Conservation (phyloP, 1,140 invertebrate species). For the Daktulosphaira vitifoliae region DNA sequence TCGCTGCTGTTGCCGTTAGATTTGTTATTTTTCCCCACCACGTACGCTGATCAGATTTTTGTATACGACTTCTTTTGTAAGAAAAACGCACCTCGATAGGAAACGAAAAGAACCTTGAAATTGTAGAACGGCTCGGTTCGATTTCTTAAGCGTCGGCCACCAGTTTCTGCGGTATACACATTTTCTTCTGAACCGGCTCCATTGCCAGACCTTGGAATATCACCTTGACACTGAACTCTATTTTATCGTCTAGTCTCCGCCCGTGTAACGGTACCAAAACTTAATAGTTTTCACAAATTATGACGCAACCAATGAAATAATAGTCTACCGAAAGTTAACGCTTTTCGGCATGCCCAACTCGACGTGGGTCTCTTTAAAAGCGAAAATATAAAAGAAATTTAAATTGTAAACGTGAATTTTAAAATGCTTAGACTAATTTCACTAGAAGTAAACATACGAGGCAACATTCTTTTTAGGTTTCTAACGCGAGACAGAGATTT, state of each 20-base stretch:
- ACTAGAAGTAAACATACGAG: too few species aligned
- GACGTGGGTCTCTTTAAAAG: too few species aligned
- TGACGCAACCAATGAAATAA: too few species aligned
- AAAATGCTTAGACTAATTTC: too few species aligned
- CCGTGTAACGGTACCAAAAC: not conserved
- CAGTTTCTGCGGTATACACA: slow-evolving; percentile 5
- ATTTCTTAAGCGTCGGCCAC: not conserved
- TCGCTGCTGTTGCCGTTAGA: slow-evolving; percentile 29
- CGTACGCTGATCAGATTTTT: not conserved
- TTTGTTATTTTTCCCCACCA: not conserved
- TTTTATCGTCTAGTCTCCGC: not conserved
- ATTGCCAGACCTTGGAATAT: not conserved
- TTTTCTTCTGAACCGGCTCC: too few species aligned
- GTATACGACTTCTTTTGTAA: not conserved
- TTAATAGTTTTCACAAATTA: too few species aligned
- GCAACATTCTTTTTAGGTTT: too few species aligned
- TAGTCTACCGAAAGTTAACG: too few species aligned
- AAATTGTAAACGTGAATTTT: too few species aligned
- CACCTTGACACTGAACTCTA: slow-evolving; percentile 29
- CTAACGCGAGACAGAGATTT: too few species aligned
- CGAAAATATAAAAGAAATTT: too few species aligned
- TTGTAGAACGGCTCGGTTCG: not conserved
- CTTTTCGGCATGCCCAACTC: too few species aligned
- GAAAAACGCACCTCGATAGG: not conserved
- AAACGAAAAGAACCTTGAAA: not conserved